Percentiles rank a stretch among this genome's conserved stretches.
These are phyloP conservation scores for Drosophila imparisetae DNA, from an alignment of 2,888 invertebrate species.

Conservation along the genomic window DNA sequence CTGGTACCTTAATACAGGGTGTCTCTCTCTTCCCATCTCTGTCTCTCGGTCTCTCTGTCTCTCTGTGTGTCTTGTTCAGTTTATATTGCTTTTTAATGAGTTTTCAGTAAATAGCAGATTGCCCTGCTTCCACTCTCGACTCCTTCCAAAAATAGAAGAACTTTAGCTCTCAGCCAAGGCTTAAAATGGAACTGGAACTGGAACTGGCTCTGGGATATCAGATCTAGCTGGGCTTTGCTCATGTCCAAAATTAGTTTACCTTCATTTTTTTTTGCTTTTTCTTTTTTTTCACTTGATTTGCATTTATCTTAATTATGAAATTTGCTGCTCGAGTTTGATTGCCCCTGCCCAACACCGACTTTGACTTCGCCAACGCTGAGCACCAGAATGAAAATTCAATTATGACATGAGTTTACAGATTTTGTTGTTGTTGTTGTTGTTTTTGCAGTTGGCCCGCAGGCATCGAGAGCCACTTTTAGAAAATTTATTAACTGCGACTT, in stretches of 20 bases:
- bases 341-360: not conserved
- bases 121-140: not conserved
- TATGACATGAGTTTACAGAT: constrained; percentile 70
- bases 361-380: constrained; percentile 31
- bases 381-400: constrained; percentile 74
- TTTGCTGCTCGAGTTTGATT: constrained; percentile 15
- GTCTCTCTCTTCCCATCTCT: not conserved
- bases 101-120: constrained; percentile 62
- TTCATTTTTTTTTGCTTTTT: constrained; percentile 6
- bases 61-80: not conserved
- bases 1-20: not conserved
- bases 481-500: constrained; percentile 66
- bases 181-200: constrained; percentile 6
- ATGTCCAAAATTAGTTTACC: constrained; percentile 58
- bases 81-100: constrained; percentile 66
- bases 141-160: constrained; percentile 13
- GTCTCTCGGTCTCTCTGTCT: not conserved
- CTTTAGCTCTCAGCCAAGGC: constrained; percentile 39
- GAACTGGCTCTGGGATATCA: constrained; percentile 4
- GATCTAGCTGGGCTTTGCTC: constrained; percentile 5
- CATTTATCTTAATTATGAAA: constrained; percentile 65
- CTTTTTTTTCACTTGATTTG: constrained; percentile 32
- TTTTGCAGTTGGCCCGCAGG: constrained; percentile 4
- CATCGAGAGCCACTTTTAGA: constrained; percentile 49
- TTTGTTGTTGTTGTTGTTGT: constrained; percentile 30